Base-by-base conservation (phyloP, 2,113 vertebrate species). In the Syngnathus typhle region DNA sequence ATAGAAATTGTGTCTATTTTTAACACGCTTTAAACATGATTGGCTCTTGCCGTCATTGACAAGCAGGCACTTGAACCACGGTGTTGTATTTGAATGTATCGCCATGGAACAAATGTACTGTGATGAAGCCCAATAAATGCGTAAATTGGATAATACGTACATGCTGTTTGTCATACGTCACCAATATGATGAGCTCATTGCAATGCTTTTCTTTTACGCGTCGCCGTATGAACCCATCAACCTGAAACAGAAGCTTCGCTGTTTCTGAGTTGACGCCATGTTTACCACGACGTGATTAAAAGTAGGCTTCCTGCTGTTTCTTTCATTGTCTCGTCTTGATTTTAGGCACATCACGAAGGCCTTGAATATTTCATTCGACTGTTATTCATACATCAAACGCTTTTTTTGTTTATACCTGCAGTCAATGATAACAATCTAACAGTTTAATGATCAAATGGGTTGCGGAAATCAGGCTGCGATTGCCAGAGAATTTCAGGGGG, bases 41-140 rank as follows among this genome's bases (percentile, higher is more conserved):
- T 85, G 80, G 74, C 73, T 79, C 60, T 64, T 43, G 69, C 68
- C 77, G 74, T 81, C 58, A 74, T 74, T 76, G 77, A 76, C 68
- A 60, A 81, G 73, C 74, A 49, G 79, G 72, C 69, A 78, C 81
- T 72, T 73, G 67, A 72, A 74, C 64, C 49, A 46, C 71, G 71
- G 75, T 84, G 80, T 88, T 76, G 80, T 69, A 67, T 79, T 71
- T 86, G 91, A 91, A 92, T 91, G 90, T 91, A 89, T 91, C 90
- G 91, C 90, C 69, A 90, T 86, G 75, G 85, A 88, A 83, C 81
- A 85, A 90, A 90, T 90, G 87, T 90, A 84, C 86, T 71, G 76
- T 82, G 70, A 86, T 80, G 77, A 68, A 71, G 70, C 79, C 82
- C 81, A 91, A 90, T 85, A 89, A 83, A 89, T 72, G 61, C 75